phyloP scores from a whole-genome alignment of 1,140 invertebrate species.

The Nautilus pompilius region DNA sequence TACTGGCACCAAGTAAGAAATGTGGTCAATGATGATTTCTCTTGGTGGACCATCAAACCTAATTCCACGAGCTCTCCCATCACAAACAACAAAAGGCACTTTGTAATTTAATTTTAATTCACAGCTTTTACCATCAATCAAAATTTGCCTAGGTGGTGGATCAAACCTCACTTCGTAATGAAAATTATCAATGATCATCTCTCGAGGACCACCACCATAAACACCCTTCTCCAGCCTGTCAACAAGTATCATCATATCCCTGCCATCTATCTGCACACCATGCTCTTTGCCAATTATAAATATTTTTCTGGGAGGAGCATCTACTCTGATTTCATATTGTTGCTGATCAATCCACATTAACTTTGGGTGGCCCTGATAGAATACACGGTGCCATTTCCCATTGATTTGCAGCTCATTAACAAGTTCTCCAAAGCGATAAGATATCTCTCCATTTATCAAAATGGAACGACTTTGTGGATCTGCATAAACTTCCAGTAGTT shows the following conservation, averaged over 20 bases:
- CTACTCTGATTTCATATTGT: conserved; percentile 41
- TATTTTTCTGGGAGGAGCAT: conserved; percentile 49
- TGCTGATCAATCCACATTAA: conserved; percentile 49
- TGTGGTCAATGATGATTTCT: conserved; percentile 84
- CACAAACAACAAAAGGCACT: conserved; percentile 75
- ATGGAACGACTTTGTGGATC: conserved; percentile 37
- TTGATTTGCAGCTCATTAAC: conserved; percentile 33
- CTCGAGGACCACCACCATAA: conserved; percentile 44
- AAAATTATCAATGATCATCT: conserved; percentile 33
- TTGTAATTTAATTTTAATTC: conserved; percentile 84
- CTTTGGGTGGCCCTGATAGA: conserved; percentile 42
- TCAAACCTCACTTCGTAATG: conserved; percentile 47
- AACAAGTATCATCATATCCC: conserved; percentile 45
- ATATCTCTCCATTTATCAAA: conserved; percentile 27
- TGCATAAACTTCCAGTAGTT: conserved; percentile 25
- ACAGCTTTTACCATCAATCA: conserved; percentile 76
- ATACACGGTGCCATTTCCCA: conserved; percentile 31
- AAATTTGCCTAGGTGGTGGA: conserved; percentile 61
- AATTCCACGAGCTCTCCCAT: conserved; percentile 64
- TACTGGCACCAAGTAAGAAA: conserved; percentile 69
- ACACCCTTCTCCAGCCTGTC: conserved; percentile 43
- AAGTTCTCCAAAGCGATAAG: conserved; percentile 50
- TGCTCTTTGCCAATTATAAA: conserved; percentile 30
- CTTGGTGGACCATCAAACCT: conserved; percentile 86
- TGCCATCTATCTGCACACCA: conserved; percentile 44